Evolutionary conservation across 2,888 invertebrate species (phyloP).

Genomic region (Trichopoda pennipes): DNA sequence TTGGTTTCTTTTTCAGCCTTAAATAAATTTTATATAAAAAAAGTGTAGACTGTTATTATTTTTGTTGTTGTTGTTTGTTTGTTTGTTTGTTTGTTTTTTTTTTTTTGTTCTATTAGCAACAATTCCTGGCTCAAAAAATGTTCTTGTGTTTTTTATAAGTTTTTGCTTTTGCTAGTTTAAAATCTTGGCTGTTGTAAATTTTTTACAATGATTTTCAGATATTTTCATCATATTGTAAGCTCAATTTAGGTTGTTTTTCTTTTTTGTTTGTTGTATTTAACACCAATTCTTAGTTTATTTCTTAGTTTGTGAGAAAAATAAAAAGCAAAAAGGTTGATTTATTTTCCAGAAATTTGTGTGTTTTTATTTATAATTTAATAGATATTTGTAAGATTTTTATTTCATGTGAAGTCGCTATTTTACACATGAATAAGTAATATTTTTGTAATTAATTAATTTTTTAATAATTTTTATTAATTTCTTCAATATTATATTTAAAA

Average conservation of each 20-base stretch:
- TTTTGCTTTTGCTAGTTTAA: constrained; percentile 52
- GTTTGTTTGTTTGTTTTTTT: constrained; percentile 25
- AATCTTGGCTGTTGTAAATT: constrained; percentile 62
- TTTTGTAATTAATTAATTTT: constrained; percentile 45
- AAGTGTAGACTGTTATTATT: constrained; percentile 44
- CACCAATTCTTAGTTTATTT: constrained; percentile 46
- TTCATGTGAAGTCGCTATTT: constrained; percentile 36
- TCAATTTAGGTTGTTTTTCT: constrained; percentile 56
- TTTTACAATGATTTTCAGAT: constrained; percentile 58
- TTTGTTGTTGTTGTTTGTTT: constrained; percentile 20
- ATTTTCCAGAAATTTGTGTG: constrained; percentile 74
- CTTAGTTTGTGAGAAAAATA: constrained; percentile 18
- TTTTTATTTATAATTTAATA: constrained; percentile 70
- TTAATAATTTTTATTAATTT: constrained; percentile 51
- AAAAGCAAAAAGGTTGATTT: constrained; percentile 59
- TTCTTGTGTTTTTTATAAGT: constrained; percentile 41
- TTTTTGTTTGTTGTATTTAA: constrained; percentile 58
- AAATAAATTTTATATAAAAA: constrained; percentile 61
- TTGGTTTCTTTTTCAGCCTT: constrained; percentile 63
- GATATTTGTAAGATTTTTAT: constrained; percentile 20
- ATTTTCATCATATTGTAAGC: constrained; percentile 63
- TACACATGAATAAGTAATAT: constrained; percentile 12
- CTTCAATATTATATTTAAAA: constrained; percentile 70
- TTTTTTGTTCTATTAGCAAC: constrained; percentile 43
- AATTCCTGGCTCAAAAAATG: constrained; percentile 63